phyloP scores from a whole-genome alignment of 2,113 vertebrate species.

The Pangasianodon gigas region DNA sequence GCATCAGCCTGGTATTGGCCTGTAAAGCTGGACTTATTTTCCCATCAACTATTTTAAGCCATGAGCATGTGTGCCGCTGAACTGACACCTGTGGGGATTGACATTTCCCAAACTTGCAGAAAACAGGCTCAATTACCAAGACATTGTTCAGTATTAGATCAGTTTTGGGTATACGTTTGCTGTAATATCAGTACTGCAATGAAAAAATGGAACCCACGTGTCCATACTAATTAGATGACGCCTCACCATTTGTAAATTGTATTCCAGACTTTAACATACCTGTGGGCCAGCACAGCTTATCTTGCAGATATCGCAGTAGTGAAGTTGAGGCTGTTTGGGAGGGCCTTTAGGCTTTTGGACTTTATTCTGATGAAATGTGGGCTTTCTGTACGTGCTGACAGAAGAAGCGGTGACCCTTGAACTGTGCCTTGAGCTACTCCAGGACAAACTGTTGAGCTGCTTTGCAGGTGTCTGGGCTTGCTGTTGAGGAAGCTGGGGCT shows the following conservation, averaged over 20 bases:
- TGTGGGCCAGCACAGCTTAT: constrained; percentile 85
- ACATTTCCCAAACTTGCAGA: neutral
- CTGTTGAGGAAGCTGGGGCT: constrained; percentile 59
- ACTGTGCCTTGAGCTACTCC: constrained; percentile 69
- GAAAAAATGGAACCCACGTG: neutral
- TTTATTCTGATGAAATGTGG: constrained; percentile 70
- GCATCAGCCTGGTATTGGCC: too few relatives aligned
- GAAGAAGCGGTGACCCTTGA: constrained; percentile 62
- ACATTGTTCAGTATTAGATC: too few relatives aligned
- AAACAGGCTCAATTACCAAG: too few relatives aligned
- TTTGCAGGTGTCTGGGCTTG: constrained; percentile 59
- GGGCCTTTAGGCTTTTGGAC: constrained; percentile 71
- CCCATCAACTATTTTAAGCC: too few relatives aligned
- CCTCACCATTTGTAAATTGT: neutral
- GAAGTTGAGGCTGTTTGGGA: constrained; percentile 75
- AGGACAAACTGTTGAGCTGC: constrained; percentile 66
- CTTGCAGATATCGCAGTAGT: constrained; percentile 86
- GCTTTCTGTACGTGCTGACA: constrained; percentile 70
- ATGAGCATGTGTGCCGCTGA: too few relatives aligned
- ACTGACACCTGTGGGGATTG: too few relatives aligned
- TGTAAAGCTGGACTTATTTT: too few relatives aligned
- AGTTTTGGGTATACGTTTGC: too few relatives aligned
- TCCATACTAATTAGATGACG: too few relatives aligned
- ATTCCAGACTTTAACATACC: constrained; percentile 64
- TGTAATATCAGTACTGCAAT: too few relatives aligned